phyloP scores from a whole-genome alignment of 2,888 invertebrate species.

The Gortyna flavago region DNA sequence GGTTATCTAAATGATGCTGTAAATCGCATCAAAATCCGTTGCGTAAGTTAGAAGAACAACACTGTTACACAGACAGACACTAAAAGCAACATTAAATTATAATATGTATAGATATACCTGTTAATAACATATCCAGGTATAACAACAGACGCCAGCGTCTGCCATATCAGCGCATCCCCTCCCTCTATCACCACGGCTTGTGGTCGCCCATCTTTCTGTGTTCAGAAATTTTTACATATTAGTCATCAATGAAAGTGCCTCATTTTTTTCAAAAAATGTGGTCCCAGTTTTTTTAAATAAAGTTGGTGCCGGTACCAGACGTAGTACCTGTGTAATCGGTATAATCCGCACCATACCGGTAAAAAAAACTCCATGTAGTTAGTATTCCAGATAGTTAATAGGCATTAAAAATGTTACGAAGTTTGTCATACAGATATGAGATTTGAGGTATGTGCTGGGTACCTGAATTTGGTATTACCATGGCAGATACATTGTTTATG shows the following conservation, averaged over 20 bases:
- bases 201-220: conserved; percentile 79
- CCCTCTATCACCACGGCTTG: conserved; percentile 87
- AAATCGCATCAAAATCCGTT: background rate
- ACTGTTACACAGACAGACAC: background rate
- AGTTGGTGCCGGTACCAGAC: background rate
- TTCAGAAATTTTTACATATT: conserved; percentile 31
- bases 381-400: no score
- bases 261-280: background rate
- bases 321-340: no score
- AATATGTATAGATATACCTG: conserved; percentile 74
- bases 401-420: background rate
- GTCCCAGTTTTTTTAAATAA: background rate
- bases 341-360: no score
- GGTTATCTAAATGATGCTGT: background rate
- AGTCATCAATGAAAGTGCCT: background rate
- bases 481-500: background rate
- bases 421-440: background rate
- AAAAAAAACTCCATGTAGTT: background rate
- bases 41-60: background rate
- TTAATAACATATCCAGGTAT: conserved; percentile 98
- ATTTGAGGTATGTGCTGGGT: background rate
- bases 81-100: background rate
- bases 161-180: conserved; percentile 97
- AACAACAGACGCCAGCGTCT: conserved; percentile 96
- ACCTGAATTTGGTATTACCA: no score